phyloP scores from a whole-genome alignment of 1,140 invertebrate species.

The Druon quercuslanigerum region DNA sequence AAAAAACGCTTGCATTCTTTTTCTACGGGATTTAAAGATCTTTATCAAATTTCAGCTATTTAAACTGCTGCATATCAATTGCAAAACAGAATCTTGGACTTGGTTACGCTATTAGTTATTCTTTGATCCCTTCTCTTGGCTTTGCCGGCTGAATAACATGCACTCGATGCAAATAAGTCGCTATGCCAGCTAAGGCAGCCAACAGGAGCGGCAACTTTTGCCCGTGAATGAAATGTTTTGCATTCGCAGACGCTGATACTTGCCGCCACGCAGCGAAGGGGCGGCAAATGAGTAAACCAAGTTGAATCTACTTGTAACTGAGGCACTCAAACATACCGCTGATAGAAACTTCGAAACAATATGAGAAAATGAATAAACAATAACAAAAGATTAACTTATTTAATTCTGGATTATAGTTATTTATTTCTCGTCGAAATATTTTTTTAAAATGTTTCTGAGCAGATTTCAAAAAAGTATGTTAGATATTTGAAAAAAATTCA shows the following conservation, averaged over 20 bases:
- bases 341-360: no score
- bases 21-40: neutral
- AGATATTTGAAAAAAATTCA: no score
- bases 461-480: no score
- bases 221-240: conserved; percentile 74
- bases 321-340: conserved; percentile 14
- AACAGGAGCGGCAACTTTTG: conserved; percentile 37
- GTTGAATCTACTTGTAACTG: conserved; percentile 57
- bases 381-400: no score
- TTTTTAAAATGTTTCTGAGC: no score
- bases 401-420: no score
- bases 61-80: neutral
- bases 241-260: conserved; percentile 74
- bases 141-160: no score
- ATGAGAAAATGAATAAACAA: no score
- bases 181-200: no score
- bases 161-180: no score
- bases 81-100: neutral
- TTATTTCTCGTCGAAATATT: no score
- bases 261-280: conserved; percentile 31
- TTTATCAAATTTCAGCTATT: conserved; percentile 1
- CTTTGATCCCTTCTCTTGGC: neutral
- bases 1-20: conserved; percentile 26
- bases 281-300: conserved; percentile 46
- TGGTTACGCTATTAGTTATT: conserved; percentile 6